Evolutionary conservation across 2,113 vertebrate species (phyloP), one percentile per base, ranked within the genome.

Genomic region (Bungarus multicinctus): DNA sequence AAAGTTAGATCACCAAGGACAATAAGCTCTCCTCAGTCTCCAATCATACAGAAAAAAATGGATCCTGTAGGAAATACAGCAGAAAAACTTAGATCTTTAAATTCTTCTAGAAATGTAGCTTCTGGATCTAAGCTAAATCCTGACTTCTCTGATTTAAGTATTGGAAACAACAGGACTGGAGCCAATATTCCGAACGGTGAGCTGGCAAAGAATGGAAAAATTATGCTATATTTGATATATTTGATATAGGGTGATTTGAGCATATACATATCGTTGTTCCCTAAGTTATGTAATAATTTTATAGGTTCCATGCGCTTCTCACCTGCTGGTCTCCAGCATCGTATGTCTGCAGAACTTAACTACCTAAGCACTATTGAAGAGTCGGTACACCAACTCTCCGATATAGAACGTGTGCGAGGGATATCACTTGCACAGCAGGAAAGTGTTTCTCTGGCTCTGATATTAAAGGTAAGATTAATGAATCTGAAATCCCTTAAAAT

Each of bases 371-470:
- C 98, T 3, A 97, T 99, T 2, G 99, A 99, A 95, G 99, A 99
- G 96, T 99, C 99, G 0, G 97, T 99, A 45, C 97, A 98, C 22
- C 99, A 99, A 81, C 97, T 99, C 12, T 97, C 98, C 0, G 98
- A 99, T 0, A 93, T 99, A 45, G 99, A 99, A 95, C 97, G 98
- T 12, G 96, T 98, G 0, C 97, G 98, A 92, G 98, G 98, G 12
- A 98, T 99, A 50, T 98, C 99, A 1, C 97, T 99, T 53, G 99
- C 99, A 86, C 99, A 99, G 93, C 99, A 99, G 95, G 99, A 99
- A 96, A 99, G 97, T 0, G 98, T 98, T 8, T 98, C 99, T 39
- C 96, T 99, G 94, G 98, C 99, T 94, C 99, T 99, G 95, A 98
- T 99, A 95, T 98, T 99, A 30, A 99, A 99, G 98, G 99, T 99